A percentile compares a stretch with the other conserved stretches of the same genome.
These are phyloP conservation scores for Acipenser oxyrinchus DNA, from an alignment of 2,797 vertebrate species.

Conservation along the genomic window DNA sequence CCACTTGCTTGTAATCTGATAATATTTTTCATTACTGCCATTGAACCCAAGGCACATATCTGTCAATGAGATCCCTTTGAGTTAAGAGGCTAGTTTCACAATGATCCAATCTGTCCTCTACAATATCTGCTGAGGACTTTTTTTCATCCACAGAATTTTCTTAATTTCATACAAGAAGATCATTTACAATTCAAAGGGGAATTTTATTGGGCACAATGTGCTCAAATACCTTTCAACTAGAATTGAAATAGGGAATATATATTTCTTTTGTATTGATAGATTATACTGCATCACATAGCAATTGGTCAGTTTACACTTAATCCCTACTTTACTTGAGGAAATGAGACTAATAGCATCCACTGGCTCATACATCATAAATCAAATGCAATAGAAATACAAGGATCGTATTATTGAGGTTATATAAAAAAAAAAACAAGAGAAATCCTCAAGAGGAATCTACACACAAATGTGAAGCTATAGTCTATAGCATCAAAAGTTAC, in stretches of 20 bases:
- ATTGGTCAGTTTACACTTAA: no score
- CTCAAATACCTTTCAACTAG: background rate
- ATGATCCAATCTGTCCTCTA: conserved; percentile 36
- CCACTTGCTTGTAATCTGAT: conserved; percentile 61
- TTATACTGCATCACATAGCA: no score
- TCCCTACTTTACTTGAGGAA: no score
- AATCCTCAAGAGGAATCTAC: no score
- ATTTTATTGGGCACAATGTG: background rate
- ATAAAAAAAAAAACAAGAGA: no score
- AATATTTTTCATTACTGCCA: conserved; percentile 64
- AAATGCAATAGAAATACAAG: no score
- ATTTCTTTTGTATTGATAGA: background rate
- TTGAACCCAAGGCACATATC: conserved; percentile 63
- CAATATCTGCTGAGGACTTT: conserved; percentile 28
- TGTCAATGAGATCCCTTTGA: conserved; percentile 33
- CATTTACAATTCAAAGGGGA: background rate
- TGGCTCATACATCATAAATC: no score
- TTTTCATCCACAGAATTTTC: conserved; percentile 40
- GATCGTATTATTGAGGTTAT: no score
- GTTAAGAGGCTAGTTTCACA: conserved; percentile 27
- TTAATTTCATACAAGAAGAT: background rate
- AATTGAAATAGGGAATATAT: background rate
- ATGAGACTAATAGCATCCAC: no score
- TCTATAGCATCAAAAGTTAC: no score
- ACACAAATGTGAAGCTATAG: no score